Evolutionary conservation across 2,888 invertebrate genomes (phyloP).

Genomic region (Phlogophora meticulosa): DNA sequence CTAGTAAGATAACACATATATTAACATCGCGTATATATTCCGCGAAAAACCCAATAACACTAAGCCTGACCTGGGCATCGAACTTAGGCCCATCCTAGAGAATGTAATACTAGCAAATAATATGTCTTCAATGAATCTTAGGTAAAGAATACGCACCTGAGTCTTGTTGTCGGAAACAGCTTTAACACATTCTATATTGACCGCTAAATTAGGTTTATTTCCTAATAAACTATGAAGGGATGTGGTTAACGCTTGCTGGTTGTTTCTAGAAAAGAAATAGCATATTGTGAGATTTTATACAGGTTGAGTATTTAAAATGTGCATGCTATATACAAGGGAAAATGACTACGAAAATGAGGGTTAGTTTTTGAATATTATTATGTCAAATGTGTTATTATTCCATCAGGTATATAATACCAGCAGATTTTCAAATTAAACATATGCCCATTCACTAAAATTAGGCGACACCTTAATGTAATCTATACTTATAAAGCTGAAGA

Average conservation of each 20-base stretch:
- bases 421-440: too few species aligned
- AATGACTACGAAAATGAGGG: too few species aligned
- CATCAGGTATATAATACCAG: too few species aligned
- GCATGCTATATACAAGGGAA: too few species aligned
- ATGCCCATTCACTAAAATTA: too few species aligned
- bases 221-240: slow-evolving; percentile 94
- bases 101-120: not conserved
- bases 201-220: slow-evolving; percentile 95
- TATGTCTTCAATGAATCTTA: not conserved
- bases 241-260: slow-evolving; percentile 93
- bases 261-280: slow-evolving; percentile 85
- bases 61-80: not conserved
- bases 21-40: not conserved
- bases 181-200: slow-evolving; percentile 95
- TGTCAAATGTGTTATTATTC: too few species aligned
- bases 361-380: too few species aligned
- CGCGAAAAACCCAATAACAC: too few species aligned
- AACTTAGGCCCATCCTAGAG: not conserved
- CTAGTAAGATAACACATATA: slow-evolving; percentile 67
- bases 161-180: slow-evolving; percentile 95
- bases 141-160: slow-evolving; percentile 90
- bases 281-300: not conserved
- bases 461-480: too few species aligned
- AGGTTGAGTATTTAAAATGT: not conserved
- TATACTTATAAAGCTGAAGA: too few species aligned